Conservation (phyloP, 2,113 vertebrate genomes). For the Apodemus sylvaticus region DNA sequence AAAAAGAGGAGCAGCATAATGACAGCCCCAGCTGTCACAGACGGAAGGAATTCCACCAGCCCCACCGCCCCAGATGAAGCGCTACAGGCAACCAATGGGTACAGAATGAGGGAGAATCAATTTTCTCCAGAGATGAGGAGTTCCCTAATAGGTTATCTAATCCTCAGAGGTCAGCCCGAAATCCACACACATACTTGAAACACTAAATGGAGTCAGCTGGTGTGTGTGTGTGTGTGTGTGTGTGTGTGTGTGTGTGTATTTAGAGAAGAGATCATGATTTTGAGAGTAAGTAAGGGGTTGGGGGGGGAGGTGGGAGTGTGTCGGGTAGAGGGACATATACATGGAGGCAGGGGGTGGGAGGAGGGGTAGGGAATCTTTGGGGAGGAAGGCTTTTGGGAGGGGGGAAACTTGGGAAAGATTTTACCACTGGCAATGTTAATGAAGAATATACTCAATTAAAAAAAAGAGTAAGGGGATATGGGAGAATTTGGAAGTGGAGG, state of each 20-base stretch:
- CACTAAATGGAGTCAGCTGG: neutral
- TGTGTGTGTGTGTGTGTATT: neutral
- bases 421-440: too few relatives aligned
- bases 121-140: neutral
- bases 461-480: neutral
- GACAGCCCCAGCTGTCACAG: fast-evolving
- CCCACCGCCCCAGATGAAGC: neutral
- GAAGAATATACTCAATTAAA: too few relatives aligned
- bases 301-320: too few relatives aligned
- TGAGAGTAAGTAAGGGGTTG: neutral
- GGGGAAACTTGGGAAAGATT: too few relatives aligned
- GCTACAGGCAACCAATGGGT: neutral
- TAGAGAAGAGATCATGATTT: neutral
- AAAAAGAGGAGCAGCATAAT: neutral
- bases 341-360: too few relatives aligned
- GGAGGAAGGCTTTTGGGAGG: too few relatives aligned
- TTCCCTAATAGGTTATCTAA: neutral
- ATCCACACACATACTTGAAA: neutral
- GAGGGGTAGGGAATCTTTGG: too few relatives aligned
- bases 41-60: neutral
- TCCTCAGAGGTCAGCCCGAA: neutral
- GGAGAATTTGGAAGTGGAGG: neutral
- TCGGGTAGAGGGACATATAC: too few relatives aligned
- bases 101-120: neutral
- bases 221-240: too few relatives aligned